Evolutionary conservation across 2,113 vertebrate species (phyloP).

Genomic region (Amia ocellicauda): DNA sequence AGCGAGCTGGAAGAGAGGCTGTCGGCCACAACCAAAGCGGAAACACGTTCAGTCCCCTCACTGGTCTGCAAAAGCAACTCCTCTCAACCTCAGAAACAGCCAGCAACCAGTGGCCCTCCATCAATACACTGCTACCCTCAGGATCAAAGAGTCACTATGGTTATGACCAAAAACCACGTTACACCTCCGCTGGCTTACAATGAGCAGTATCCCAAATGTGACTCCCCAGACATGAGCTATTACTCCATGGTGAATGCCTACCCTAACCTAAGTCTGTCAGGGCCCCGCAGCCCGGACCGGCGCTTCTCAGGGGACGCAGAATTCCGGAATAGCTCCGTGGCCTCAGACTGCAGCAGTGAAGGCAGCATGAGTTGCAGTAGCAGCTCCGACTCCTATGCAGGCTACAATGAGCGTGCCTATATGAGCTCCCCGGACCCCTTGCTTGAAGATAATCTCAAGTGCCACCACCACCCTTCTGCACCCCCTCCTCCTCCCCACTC

Average conservation of each 20-base stretch:
- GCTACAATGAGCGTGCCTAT: slow-evolving; percentile 77
- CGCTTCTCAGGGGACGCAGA: slow-evolving; percentile 81
- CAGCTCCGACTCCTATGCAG: slow-evolving; percentile 79
- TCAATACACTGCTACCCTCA: slow-evolving; percentile 72
- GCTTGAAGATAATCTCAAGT: slow-evolving; percentile 77
- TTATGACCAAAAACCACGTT: slow-evolving; percentile 74
- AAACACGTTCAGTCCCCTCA: slow-evolving; percentile 78
- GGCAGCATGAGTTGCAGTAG: slow-evolving; percentile 86
- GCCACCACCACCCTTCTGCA: slow-evolving; percentile 69
- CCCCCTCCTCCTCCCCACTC: slow-evolving; percentile 68
- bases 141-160: slow-evolving; percentile 75
- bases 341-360: slow-evolving; percentile 92
- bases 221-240: slow-evolving; percentile 87
- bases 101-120: slow-evolving; percentile 75
- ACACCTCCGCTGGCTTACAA: slow-evolving; percentile 66
- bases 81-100: slow-evolving; percentile 49
- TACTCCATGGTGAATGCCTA: slow-evolving; percentile 85
- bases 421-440: slow-evolving; percentile 76
- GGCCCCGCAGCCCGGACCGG: slow-evolving; percentile 78
- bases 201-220: slow-evolving; percentile 89
- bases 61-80: slow-evolving; percentile 61
- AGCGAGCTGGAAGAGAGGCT: slow-evolving; percentile 92
- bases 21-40: slow-evolving; percentile 80
- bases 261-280: slow-evolving; percentile 75
- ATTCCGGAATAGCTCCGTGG: slow-evolving; percentile 76